Evolutionary conservation across 2,888 invertebrate genomes (phyloP).

Genomic region (Gari tellinella): DNA sequence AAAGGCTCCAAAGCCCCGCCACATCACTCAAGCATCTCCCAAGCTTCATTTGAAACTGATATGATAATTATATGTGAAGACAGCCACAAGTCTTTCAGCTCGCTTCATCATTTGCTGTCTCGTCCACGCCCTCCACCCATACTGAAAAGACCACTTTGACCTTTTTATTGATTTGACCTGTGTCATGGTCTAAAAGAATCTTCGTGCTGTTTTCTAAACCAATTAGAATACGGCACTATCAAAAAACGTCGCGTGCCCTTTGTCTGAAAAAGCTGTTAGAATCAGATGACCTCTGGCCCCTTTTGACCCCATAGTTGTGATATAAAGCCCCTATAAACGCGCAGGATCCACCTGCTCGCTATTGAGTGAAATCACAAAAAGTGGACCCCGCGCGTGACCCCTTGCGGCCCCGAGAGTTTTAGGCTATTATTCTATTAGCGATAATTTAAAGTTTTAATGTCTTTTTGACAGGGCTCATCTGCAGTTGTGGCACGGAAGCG

Average conservation of each 20-base stretch:
- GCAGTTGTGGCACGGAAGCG: too few species aligned
- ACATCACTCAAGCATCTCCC: too few species aligned
- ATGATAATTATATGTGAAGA: slow-evolving; percentile 37
- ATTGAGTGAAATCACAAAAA: too few species aligned
- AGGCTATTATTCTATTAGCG: too few species aligned
- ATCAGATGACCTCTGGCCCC: slow-evolving; percentile 50
- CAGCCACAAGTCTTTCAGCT: slow-evolving; percentile 3
- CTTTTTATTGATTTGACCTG: slow-evolving; percentile 54
- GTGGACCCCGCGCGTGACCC: too few species aligned
- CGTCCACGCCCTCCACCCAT: slow-evolving; percentile 18
- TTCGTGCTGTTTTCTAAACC: slow-evolving; percentile 52
- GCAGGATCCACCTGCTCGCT: too few species aligned
- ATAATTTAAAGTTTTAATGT: too few species aligned
- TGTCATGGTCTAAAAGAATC: too few species aligned
- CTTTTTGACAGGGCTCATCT: too few species aligned
- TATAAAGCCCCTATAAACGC: too few species aligned
- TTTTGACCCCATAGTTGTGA: slow-evolving; percentile 35
- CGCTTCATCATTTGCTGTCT: neutral
- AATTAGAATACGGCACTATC: slow-evolving; percentile 51
- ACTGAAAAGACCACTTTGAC: slow-evolving; percentile 36
- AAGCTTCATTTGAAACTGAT: slow-evolving; percentile 41
- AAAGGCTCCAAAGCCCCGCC: too few species aligned
- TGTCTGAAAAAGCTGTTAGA: slow-evolving; percentile 56
- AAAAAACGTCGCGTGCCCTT: slow-evolving; percentile 64
- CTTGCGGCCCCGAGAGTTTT: too few species aligned